Base-by-base conservation (phyloP, 2,113 vertebrate genomes). In the Geococcyx californianus region DNA sequence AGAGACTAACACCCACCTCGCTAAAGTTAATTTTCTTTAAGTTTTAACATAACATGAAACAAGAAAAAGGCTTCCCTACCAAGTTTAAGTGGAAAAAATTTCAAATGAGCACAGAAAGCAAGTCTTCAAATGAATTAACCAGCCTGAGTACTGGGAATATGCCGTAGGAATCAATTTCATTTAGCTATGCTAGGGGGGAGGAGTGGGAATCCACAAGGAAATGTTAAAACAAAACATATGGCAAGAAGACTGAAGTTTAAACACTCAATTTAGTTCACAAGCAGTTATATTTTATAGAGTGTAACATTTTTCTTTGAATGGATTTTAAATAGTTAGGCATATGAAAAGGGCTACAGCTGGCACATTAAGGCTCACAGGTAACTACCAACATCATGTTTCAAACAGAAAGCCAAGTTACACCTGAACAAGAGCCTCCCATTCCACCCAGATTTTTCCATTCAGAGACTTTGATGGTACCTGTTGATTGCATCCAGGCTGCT, bases 161-260 rank as follows among this genome's bases (percentile, higher is more conserved):
- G 2, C n/a, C 51, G 62, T 29, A 93, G 92, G 86, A 92, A 96
- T 56, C 58, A 59, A 84, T 88, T 92, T 73, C 40, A 67, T 72
- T 96, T 78, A 84, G 94, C 44, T 52, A 56, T 49, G 84, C 84
- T 88, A 12, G 60, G 70, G 63, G 56, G 64, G 64, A 94, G 38
- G 91, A 96, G 92, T 70, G 80, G 80, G 87, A 93, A 96, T 64
- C 83, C 6, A 25, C 0, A 4, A 93, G 86, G 88, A 97, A 96
- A 96, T 24, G 83, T 80, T 93, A 93, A 95, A 96, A 63, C 90
- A 96, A 96, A 95, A 89, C 94, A 94, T 89, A 96, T 78, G 93
- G 90, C 87, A 86, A 1, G 3, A 78, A 93, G 76, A 76, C 59
- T 78, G 56, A 93, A 93, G 90, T 52, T 83, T 64, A 90, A 93